Evolutionary conservation across 2,797 vertebrate genomes (phyloP).

Genomic region (Chromobotia macracanthus): DNA sequence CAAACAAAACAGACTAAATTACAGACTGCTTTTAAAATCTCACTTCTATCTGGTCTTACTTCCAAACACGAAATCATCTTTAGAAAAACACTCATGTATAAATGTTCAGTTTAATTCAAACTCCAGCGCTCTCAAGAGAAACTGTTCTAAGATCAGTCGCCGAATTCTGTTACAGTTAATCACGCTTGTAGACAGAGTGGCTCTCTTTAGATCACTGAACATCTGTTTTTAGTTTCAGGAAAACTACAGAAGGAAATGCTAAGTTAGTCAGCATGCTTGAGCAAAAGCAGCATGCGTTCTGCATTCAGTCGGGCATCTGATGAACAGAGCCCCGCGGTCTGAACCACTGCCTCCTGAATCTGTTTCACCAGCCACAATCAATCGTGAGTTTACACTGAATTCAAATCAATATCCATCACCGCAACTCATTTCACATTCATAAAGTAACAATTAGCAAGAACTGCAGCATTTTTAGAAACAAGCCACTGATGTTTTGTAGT

Average conservation of each 20-base stretch:
- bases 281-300: neutral
- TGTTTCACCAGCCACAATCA: no score
- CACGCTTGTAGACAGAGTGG: neutral
- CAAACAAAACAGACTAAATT: no score
- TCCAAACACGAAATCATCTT: neutral
- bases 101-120: neutral
- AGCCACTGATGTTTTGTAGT: neutral
- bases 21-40: neutral
- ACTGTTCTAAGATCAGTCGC: slow-evolving; percentile 6
- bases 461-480: neutral
- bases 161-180: slow-evolving; percentile 2
- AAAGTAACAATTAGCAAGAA: neutral
- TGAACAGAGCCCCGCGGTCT: neutral
- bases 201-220: slow-evolving; percentile 16
- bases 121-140: neutral
- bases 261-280: slow-evolving; percentile 40
- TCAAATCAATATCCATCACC: neutral
- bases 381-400: neutral
- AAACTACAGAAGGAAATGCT: slow-evolving; percentile 39
- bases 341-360: neutral
- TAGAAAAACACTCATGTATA: neutral
- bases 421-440: neutral
- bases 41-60: neutral
- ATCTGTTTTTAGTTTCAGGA: slow-evolving; percentile 44
- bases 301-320: no score